Percentiles rank a stretch among this genome's conserved stretches.
phyloP scores from a whole-genome alignment of 2,113 vertebrate genomes.

The Tragulus kanchil region DNA sequence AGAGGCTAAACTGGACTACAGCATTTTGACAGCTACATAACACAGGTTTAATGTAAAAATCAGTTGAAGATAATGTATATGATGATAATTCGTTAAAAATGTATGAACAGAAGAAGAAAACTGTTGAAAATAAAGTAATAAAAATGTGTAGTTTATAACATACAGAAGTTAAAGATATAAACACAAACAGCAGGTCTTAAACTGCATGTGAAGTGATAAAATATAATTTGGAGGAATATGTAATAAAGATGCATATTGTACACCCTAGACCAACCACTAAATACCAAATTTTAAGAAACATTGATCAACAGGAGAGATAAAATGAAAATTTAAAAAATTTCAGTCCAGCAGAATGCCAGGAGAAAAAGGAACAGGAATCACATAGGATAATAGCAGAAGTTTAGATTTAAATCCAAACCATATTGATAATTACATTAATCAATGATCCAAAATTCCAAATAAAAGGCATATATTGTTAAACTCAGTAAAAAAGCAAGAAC shows the following conservation, averaged over 20 bases:
- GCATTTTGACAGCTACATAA: constrained; percentile 52
- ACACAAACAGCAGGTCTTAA: neutral
- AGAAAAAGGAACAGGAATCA: neutral
- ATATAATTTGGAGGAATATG: neutral
- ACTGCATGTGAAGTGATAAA: neutral
- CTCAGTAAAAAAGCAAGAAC: neutral
- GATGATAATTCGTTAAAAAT: constrained; percentile 55
- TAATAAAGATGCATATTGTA: neutral
- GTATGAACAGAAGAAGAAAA: neutral
- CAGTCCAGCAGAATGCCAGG: neutral
- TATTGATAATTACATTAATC: neutral
- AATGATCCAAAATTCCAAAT: neutral
- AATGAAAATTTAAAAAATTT: neutral
- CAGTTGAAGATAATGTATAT: constrained; percentile 3
- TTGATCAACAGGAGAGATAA: neutral
- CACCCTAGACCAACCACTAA: neutral
- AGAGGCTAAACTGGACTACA: constrained; percentile 92
- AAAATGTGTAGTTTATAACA: neutral
- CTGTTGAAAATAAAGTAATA: neutral
- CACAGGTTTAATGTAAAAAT: constrained; percentile 48
- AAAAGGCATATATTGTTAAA: neutral
- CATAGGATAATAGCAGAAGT: neutral
- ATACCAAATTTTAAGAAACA: neutral
- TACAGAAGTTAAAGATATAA: neutral
- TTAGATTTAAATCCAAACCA: neutral